phyloP scores from a whole-genome alignment of 2,888 invertebrate species.

The Sphinx pinastri region DNA sequence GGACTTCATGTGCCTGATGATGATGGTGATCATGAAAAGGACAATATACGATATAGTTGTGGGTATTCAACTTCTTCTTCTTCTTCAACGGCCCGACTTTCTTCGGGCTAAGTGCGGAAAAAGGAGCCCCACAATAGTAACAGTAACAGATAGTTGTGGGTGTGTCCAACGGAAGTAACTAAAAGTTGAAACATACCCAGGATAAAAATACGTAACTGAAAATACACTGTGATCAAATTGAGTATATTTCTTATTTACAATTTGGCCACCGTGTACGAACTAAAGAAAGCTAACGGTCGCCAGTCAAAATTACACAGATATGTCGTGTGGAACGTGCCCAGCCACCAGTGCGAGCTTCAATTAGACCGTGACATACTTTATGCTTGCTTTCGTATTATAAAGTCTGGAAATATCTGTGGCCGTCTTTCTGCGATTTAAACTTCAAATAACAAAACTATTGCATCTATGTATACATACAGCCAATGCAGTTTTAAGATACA shows the following conservation, averaged over 20 bases:
- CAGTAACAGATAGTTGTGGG: too few relatives aligned
- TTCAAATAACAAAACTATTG: conserved; percentile 21
- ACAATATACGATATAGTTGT: too few relatives aligned
- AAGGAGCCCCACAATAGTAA: too few relatives aligned
- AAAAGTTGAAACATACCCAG: background rate
- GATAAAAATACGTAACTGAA: background rate
- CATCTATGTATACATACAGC: background rate
- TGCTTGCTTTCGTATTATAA: conserved; percentile 68
- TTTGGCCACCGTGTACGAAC: conserved; percentile 35
- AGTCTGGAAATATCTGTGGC: conserved; percentile 41
- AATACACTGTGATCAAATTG: background rate
- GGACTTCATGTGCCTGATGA: too few relatives aligned
- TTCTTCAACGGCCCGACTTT: too few relatives aligned
- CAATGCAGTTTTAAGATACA: background rate
- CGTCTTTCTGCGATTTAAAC: conserved; percentile 9
- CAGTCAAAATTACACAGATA: conserved; percentile 58
- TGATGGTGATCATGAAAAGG: too few relatives aligned
- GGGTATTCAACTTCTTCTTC: too few relatives aligned
- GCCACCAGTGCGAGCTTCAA: conserved; percentile 63
- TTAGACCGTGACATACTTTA: conserved; percentile 77
- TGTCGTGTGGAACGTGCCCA: conserved; percentile 66
- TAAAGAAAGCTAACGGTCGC: conserved; percentile 45
- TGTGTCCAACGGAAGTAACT: too few relatives aligned
- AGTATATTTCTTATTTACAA: conserved; percentile 1
- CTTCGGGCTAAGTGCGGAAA: too few relatives aligned